These are phyloP conservation scores for Stegostoma tigrinum DNA, from an alignment of 2,113 vertebrate genomes.

Conservation along the genomic window DNA sequence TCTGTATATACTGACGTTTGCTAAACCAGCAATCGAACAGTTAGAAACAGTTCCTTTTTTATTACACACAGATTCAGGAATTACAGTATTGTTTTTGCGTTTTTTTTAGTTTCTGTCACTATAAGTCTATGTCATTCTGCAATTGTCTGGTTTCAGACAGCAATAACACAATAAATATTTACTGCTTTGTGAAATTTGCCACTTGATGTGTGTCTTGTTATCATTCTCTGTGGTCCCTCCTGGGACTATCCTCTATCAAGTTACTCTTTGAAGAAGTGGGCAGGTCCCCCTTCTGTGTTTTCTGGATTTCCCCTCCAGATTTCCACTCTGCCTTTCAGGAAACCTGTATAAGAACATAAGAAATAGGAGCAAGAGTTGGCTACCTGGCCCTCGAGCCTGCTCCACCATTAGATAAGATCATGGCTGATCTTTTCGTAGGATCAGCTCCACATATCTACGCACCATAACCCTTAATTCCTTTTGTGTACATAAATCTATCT, in stretches of 20 bases:
- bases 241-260: not conserved
- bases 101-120: slow-evolving; percentile 19
- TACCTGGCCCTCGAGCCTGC: too few relatives aligned
- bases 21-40: slow-evolving; percentile 4
- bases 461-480: too few relatives aligned
- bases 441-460: too few relatives aligned
- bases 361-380: too few relatives aligned
- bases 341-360: too few relatives aligned
- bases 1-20: slow-evolving; percentile 32
- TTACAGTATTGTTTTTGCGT: not conserved
- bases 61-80: slow-evolving; percentile 20
- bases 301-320: not conserved
- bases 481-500: too few relatives aligned
- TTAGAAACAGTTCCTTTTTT: slow-evolving; percentile 2
- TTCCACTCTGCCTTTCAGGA: too few relatives aligned
- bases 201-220: not conserved
- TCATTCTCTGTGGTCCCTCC: not conserved
- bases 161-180: slow-evolving; percentile 37
- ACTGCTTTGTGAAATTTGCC: slow-evolving; percentile 11
- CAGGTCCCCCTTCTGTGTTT: not conserved
- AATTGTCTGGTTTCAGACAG: slow-evolving; percentile 16
- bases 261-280: not conserved
- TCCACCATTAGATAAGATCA: too few relatives aligned
- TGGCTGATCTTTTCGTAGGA: too few relatives aligned
- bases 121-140: slow-evolving; percentile 11